Base-by-base conservation (phyloP, 2,797 vertebrate genomes). In the Epinephelus coioides region DNA sequence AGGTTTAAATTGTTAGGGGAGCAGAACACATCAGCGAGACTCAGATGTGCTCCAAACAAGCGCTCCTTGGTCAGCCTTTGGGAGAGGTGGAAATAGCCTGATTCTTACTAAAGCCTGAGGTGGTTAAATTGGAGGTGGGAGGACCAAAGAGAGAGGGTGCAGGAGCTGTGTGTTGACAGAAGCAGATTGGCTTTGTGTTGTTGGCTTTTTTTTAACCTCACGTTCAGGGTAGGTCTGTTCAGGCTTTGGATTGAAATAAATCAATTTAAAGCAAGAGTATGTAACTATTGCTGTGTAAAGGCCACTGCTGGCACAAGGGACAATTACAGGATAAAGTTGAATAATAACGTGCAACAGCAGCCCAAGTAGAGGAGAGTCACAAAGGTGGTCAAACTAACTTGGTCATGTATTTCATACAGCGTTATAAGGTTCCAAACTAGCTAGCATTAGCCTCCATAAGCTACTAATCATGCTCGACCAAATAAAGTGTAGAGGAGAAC, bases 1-100 rank as follows among this genome's bases (percentile, higher is more conserved):
- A 73, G 59, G 51, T 71, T 79, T 68, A 72, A 86, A 83, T 77
- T 68, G 75, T 67, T 65, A 53, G 18, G 67, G 63, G 67, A 75
- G 71, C 46, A 18, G 64, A 71, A 62, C 66, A 61, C 47, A 68
- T 77, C 59, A 73, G 56, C 65, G 76, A 69, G 53, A 72, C 46
- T 77, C 67, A 53, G 18, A 43, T 67, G 34, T 62, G 55, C 71
- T 83, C 60, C 23, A 72, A 88, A 78, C 59, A 76, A 85, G 53
- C 25, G 4, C 38, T 76, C 30, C 18, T 49, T 51, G 63, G 75
- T 60, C 78, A 62, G 55, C 59, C 60, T 78, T 18, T 60, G 44
- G 55, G n/a, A 56, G 62, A 15, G 3, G 13, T 61, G 75, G 23
- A 76, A 77, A 49, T 44, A 71, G 67, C 34, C 51, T 23, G 21